Evolutionary conservation across 2,113 vertebrate species (phyloP).

Genomic region (Phyllopteryx taeniolatus): DNA sequence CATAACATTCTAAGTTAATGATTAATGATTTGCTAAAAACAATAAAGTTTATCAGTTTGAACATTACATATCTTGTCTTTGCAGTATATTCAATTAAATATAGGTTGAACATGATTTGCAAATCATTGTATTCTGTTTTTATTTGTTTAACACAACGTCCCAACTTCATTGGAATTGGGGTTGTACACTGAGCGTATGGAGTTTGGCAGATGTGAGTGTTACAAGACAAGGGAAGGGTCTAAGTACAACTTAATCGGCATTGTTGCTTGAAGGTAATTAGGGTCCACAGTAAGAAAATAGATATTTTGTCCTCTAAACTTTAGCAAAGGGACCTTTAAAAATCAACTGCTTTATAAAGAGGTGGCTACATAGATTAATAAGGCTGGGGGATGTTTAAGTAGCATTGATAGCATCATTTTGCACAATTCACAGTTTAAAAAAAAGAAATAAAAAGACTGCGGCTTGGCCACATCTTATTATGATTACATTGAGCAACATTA

Average conservation of each 20-base stretch:
- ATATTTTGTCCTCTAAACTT: not conserved
- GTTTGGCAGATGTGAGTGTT: not conserved
- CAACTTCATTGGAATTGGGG: too few species aligned
- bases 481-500: not conserved
- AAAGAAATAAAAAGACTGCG: not conserved
- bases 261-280: not conserved
- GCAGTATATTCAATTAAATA: too few species aligned
- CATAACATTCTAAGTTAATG: too few species aligned
- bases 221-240: not conserved
- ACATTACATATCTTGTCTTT: too few species aligned
- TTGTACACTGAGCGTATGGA: not conserved
- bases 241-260: not conserved
- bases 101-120: too few species aligned
- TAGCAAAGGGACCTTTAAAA: not conserved
- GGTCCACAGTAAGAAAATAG: not conserved
- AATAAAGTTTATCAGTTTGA: too few species aligned
- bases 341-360: not conserved
- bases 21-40: too few species aligned
- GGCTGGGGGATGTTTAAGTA: conserved; percentile 44
- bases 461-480: conserved; percentile 21
- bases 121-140: too few species aligned
- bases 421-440: conserved; percentile 69
- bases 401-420: conserved; percentile 46
- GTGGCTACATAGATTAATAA: not conserved
- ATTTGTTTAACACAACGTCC: too few species aligned